Percentiles rank a stretch among this genome's conserved stretches.
These are phyloP conservation scores for Plagodis dolabraria DNA, from an alignment of 2,888 invertebrate genomes.

Conservation along the genomic window DNA sequence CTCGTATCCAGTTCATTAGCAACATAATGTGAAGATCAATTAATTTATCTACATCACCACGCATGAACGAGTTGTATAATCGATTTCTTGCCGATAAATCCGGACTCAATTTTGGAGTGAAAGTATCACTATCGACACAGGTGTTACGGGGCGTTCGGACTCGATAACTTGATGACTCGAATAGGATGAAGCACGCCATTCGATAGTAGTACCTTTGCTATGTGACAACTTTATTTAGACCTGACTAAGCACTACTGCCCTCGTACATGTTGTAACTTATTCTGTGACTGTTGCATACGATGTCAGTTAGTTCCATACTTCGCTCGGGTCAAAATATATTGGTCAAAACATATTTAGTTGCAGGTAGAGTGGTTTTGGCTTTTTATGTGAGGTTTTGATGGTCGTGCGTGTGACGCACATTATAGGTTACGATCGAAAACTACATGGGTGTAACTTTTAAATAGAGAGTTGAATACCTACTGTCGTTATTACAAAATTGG, in stretches of 20 bases:
- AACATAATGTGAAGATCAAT: constrained; percentile 33
- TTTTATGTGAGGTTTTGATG: not conserved
- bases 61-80: constrained; percentile 65
- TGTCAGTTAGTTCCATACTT: not conserved
- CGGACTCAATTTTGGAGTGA: constrained; percentile 70
- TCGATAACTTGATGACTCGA: constrained; percentile 47
- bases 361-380: constrained; percentile 5
- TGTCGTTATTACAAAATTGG: no score
- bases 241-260: not conserved
- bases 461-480: not conserved
- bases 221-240: constrained; percentile 1
- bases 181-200: constrained; percentile 22
- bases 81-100: constrained; percentile 59
- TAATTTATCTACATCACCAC: constrained; percentile 46
- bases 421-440: constrained; percentile 4
- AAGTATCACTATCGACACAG: constrained; percentile 59
- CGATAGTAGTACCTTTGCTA: constrained; percentile 16
- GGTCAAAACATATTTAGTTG: not conserved
- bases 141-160: constrained; percentile 57
- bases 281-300: constrained; percentile 1
- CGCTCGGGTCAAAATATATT: constrained; percentile 4
- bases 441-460: not conserved
- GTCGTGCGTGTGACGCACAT: constrained; percentile 8
- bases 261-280: not conserved
- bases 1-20: constrained; percentile 20